Percentiles rank a stretch among this genome's conserved stretches.
Conservation (phyloP, 2,888 invertebrate genomes). For the Dicyrtomina minuta region DNA sequence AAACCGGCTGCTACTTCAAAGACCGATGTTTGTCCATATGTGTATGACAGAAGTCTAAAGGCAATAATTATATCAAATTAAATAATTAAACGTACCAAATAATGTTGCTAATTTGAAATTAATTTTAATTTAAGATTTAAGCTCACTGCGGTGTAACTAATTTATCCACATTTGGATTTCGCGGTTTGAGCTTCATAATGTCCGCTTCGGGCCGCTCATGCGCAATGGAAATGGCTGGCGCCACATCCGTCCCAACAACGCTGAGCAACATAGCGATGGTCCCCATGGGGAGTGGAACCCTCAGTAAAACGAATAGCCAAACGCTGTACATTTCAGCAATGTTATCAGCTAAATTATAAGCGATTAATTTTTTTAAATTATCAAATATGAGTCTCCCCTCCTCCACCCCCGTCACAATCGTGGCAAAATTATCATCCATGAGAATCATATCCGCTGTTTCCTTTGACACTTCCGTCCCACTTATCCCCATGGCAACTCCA, state of each 20-base stretch:
- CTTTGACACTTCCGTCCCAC: conserved; percentile 77
- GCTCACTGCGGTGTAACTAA: conserved; percentile 62
- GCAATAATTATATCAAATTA: not conserved
- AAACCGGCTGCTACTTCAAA: conserved; percentile 46
- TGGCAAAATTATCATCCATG: conserved; percentile 84
- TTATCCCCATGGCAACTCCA: conserved; percentile 77
- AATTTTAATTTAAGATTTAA: not conserved
- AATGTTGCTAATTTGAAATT: not conserved
- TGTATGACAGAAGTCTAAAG: conserved; percentile 46
- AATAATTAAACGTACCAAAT: not conserved
- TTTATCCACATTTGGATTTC: conserved; percentile 66
- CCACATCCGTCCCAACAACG: conserved; percentile 61
- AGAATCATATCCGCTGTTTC: conserved; percentile 88
- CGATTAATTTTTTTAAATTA: conserved; percentile 97
- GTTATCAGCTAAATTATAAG: conserved; percentile 94
- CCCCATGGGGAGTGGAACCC: conserved; percentile 60
- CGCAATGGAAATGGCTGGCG: conserved; percentile 57
- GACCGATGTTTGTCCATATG: conserved; percentile 49
- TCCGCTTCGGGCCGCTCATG: conserved; percentile 72
- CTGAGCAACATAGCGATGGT: conserved; percentile 58
- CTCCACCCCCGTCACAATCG: conserved; percentile 82
- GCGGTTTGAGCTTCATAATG: conserved; percentile 69
- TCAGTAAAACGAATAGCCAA: conserved; percentile 46
- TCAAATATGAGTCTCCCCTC: conserved; percentile 95
- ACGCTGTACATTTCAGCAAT: conserved; percentile 83